phyloP scores from a whole-genome alignment of 2,888 invertebrate genomes.

The Myathropa florea region DNA sequence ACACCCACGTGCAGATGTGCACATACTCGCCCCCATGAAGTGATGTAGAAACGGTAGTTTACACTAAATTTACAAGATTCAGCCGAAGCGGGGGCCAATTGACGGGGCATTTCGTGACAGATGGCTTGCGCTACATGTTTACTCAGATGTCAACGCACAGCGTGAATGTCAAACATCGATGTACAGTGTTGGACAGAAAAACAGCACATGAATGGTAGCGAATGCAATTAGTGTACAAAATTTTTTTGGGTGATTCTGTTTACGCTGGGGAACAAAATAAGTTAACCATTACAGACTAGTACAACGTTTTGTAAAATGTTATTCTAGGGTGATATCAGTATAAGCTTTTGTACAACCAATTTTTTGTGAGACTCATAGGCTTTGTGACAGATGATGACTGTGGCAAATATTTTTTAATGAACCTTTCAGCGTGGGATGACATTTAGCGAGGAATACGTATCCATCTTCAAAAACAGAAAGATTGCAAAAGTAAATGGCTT shows the following conservation, averaged over 20 bases:
- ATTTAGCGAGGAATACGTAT: too few relatives aligned
- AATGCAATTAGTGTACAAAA: background rate
- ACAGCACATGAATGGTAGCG: background rate
- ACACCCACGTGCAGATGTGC: conserved; percentile 18
- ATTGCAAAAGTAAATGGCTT: too few relatives aligned
- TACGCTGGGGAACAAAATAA: too few relatives aligned
- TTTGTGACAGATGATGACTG: too few relatives aligned
- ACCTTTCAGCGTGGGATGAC: too few relatives aligned
- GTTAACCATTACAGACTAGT: too few relatives aligned
- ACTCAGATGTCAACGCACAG: conserved; percentile 36
- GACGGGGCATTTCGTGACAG: conserved; percentile 44
- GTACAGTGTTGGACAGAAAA: background rate
- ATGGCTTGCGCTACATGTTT: conserved; percentile 35
- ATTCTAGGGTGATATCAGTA: too few relatives aligned
- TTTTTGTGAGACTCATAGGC: too few relatives aligned
- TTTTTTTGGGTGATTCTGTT: background rate
- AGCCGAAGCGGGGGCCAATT: background rate
- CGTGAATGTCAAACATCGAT: background rate
- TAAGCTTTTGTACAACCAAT: too few relatives aligned
- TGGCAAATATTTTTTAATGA: too few relatives aligned
- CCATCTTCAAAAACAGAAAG: too few relatives aligned
- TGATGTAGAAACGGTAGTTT: conserved; percentile 23
- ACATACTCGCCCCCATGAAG: background rate
- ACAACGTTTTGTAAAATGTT: too few relatives aligned
- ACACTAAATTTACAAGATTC: conserved; percentile 46